Conservation (phyloP, 2,113 vertebrate genomes). For the Dipodomys ordii region DNA sequence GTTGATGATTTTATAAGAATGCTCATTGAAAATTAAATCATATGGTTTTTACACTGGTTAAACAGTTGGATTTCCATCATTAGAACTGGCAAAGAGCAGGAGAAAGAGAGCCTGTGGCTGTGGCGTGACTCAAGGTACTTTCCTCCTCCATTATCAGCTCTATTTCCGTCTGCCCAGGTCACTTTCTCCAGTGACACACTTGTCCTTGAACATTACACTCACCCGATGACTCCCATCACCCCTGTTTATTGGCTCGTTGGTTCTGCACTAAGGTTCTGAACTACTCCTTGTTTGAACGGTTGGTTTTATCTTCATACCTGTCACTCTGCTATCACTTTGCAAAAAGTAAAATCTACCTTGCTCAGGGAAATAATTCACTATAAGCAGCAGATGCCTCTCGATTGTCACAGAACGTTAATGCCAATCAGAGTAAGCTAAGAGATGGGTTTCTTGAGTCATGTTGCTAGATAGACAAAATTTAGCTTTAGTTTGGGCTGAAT, state of each 20-base stretch:
- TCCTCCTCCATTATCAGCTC: conserved; percentile 42
- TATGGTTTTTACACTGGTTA: background rate
- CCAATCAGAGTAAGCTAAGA: background rate
- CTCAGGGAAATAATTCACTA: background rate
- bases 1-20: background rate
- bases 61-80: background rate
- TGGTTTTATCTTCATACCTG: background rate
- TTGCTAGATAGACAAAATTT: background rate
- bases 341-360: background rate
- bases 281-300: background rate
- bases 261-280: background rate
- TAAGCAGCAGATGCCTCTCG: background rate
- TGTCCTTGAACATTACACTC: conserved; percentile 55
- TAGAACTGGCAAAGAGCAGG: background rate
- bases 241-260: conserved; percentile 10
- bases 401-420: background rate
- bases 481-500: background rate
- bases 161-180: conserved; percentile 56
- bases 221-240: background rate
- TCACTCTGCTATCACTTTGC: background rate
- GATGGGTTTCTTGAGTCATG: background rate
- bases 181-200: conserved; percentile 23
- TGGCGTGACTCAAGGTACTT: conserved; percentile 42
- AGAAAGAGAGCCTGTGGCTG: conserved; percentile 20
- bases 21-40: background rate